Conservation (phyloP, 2,797 vertebrate genomes). For the Parambassis ranga region DNA sequence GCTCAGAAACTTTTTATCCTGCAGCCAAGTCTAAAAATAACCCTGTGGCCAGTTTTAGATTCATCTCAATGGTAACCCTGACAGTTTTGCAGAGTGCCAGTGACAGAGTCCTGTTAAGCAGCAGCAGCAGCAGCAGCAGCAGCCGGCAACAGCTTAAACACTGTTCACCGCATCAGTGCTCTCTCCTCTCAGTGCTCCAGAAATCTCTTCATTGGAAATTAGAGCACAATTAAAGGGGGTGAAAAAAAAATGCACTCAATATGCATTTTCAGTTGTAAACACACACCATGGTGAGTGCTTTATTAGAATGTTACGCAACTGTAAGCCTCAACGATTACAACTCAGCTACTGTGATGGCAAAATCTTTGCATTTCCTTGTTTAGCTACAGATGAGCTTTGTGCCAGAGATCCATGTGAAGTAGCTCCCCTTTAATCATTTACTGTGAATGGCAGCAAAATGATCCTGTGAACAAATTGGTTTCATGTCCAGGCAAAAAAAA, state of each 20-base stretch:
- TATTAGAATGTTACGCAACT: not conserved
- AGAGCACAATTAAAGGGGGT: constrained; percentile 28
- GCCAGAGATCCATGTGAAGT: constrained; percentile 61
- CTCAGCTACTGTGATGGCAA: not conserved
- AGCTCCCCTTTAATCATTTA: constrained; percentile 64
- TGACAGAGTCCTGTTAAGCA: constrained; percentile 73
- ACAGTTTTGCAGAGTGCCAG: constrained; percentile 75
- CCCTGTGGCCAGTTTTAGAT: constrained; percentile 78
- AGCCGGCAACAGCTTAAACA: constrained; percentile 53
- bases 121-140: constrained; percentile 57
- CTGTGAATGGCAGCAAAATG: constrained; percentile 56
- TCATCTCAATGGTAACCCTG: constrained; percentile 78
- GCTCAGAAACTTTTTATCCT: constrained; percentile 82
- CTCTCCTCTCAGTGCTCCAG: not conserved
- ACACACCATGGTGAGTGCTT: not conserved
- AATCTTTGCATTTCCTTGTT: constrained; percentile 40
- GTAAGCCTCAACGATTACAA: not conserved
- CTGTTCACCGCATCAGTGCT: constrained; percentile 24
- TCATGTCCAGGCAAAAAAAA: constrained; percentile 58
- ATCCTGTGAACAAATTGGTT: constrained; percentile 68
- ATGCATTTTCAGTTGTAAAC: constrained; percentile 6
- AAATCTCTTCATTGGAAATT: constrained; percentile 31
- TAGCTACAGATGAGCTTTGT: constrained; percentile 48
- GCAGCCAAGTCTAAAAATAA: constrained; percentile 84
- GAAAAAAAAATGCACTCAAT: constrained; percentile 16